These are phyloP conservation scores for Psettodes erumei DNA, from an alignment of 2,113 vertebrate genomes.

Conservation along the genomic window DNA sequence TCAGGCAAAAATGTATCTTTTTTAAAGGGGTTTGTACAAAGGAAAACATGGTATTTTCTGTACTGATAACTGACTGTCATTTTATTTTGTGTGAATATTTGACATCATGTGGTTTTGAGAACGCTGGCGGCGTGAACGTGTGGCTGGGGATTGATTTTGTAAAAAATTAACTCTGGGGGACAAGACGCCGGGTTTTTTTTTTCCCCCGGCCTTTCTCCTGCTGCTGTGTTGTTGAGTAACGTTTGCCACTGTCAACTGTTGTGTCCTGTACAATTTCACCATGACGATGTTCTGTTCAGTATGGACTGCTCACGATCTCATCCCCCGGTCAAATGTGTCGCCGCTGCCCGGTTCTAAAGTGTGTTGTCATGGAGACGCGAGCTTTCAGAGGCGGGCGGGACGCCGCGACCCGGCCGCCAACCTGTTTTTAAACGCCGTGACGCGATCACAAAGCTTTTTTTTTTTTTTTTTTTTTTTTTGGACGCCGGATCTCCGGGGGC, in stretches of 20 bases:
- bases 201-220: too few relatives aligned
- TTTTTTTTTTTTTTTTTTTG: too few relatives aligned
- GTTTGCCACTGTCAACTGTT: slow-evolving; percentile 63
- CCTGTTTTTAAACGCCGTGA: slow-evolving; percentile 49
- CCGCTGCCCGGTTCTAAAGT: too few relatives aligned
- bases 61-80: slow-evolving; percentile 69
- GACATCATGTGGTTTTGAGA: slow-evolving; percentile 58
- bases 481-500: slow-evolving; percentile 60
- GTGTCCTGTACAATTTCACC: slow-evolving; percentile 72
- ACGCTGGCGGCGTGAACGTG: slow-evolving; percentile 58
- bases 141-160: slow-evolving; percentile 70
- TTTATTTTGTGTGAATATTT: slow-evolving; percentile 76
- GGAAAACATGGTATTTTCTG: slow-evolving; percentile 63
- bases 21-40: slow-evolving; percentile 64
- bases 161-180: slow-evolving; percentile 58
- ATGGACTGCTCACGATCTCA: slow-evolving; percentile 66
- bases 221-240: slow-evolving; percentile 62
- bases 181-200: slow-evolving; percentile 29
- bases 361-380: too few relatives aligned
- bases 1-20: slow-evolving; percentile 74
- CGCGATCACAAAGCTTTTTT: slow-evolving; percentile 53
- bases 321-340: neutral
- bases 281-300: slow-evolving; percentile 67
- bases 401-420: slow-evolving; percentile 46
- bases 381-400: too few relatives aligned